Base-by-base conservation (phyloP, 2,888 invertebrate genomes). In the Lathronympha strigana region DNA sequence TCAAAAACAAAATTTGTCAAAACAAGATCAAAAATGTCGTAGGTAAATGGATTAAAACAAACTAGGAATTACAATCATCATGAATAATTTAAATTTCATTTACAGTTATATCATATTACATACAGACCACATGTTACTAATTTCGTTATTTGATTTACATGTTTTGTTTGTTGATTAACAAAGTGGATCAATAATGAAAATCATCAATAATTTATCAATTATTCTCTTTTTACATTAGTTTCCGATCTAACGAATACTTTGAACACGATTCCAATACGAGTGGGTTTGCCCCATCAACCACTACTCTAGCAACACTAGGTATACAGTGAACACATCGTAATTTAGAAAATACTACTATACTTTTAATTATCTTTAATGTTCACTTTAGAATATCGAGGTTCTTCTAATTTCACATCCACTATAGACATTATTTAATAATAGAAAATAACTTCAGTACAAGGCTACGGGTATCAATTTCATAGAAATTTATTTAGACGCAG, bases 251-350 rank as follows among this genome's bases (percentile, higher is more conserved):
- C 64, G 50, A 60, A 66, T 54, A 66, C 45, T 76, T 76, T 83
- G 82, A 85, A 86, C 84, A 87, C 84, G 79, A 79, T 79, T 80
- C 77, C 71, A 78, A 78, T 81, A 82, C 77, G 78, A 77, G 79
- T 78, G 72, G 76, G 69, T 74, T 78, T 79, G 72, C 66, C 68
- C 67, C 68, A 66, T 68, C 69, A 68, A 71, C 68, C 72, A 72
- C 81, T 83, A 84, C 70, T 76, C 88, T 89, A 89, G 88, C 88
- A 85, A 85, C 82, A 83, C 87, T 89, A 88, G 79, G 76, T 79
- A 78, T 84, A 86, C 84, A 86, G 84, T 87, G 87, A 88, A 89
- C 88, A 88, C 87, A 85, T 86, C 82, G 80, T 77, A 84, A 86
- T 81, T 83, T 81, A 73, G 75, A 74, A 78, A 76, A 74, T 75